These are phyloP conservation scores for Argentina silus DNA, from an alignment of 2,797 vertebrate genomes.

Conservation along the genomic window DNA sequence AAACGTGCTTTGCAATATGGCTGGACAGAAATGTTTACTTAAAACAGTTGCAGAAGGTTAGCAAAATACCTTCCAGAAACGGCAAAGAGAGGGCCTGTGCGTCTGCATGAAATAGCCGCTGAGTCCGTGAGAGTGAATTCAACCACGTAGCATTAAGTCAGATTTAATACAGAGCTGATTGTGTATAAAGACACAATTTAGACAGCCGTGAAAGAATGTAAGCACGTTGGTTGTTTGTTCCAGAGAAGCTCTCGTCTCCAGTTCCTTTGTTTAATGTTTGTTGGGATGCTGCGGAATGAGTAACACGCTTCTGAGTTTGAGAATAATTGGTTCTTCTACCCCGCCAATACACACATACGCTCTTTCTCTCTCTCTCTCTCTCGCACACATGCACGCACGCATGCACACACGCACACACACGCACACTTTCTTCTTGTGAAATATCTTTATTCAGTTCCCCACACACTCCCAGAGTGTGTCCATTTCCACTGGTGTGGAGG, in stretches of 20 bases:
- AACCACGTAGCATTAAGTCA: slow-evolving; percentile 33
- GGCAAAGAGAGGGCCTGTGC: slow-evolving; percentile 59
- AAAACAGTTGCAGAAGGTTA: slow-evolving; percentile 67
- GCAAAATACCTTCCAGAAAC: slow-evolving; percentile 65
- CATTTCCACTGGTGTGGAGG: slow-evolving; percentile 1
- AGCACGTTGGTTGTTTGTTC: not conserved
- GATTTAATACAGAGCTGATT: slow-evolving; percentile 51
- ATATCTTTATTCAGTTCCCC: not conserved
- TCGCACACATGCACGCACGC: too few species aligned
- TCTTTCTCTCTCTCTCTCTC: too few species aligned
- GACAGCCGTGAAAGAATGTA: not conserved
- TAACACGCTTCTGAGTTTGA: not conserved
- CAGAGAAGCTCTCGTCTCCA: not conserved
- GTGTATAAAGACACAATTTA: slow-evolving; percentile 42
- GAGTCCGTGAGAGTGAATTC: slow-evolving; percentile 47
- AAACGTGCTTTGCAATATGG: slow-evolving; percentile 43
- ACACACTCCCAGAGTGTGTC: not conserved
- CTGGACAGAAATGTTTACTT: slow-evolving; percentile 73
- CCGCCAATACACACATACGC: too few species aligned
- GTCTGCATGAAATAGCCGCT: slow-evolving; percentile 36
- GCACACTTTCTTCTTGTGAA: not conserved
- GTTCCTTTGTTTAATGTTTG: not conserved
- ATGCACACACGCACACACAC: not conserved
- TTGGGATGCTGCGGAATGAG: not conserved
- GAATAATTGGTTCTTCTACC: not conserved